Base-by-base conservation (phyloP, 2,797 vertebrate genomes). In the Ptychobarbus kaznakovi region DNA sequence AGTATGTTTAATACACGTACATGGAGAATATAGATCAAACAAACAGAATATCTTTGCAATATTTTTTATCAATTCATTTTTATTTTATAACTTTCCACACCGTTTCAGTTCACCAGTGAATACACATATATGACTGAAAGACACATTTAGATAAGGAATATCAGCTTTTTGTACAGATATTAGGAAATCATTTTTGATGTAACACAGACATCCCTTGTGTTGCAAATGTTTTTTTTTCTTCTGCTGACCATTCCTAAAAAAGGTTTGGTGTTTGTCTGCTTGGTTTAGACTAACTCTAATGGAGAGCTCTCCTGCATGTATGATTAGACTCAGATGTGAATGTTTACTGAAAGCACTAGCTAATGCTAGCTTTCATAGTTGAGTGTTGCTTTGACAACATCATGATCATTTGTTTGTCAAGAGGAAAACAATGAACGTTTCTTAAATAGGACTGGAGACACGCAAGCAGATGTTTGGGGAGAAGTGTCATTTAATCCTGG, bases 321-420 rank as follows among this genome's bases (percentile, higher is more conserved):
- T 78, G 68, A 82, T 66, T 80, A 44, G 46, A 66, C 80, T 68
- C 77, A 80, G 51, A 85, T 80, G 86, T 80, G 40, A 76, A 66
- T 58, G 35, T 35, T 87, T 79, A 65, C 63, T 35, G 16, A 58
- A 72, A 86, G 22, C 68, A 53, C 61, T 53, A 66, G 65, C 53
- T 82, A 81, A 81, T 81, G 72, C 77, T 51, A 78, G 86, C 38
- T 86, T 79, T 53, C 65, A 53, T 53, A 75, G 73, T 20, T 16
- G 72, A 68, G 20, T 72, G 11, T 89, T 86, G 88, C 87, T 85
- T 72, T 85, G 82, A 85, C 53, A 87, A 85, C 87, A 73, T 72
- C 75, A 32, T 25, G 18, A 79, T 88, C 25, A 83, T 87, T 90
- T 88, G 83, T 87, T 86, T 87, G 84, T 73, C 85, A 25, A 66